These are phyloP conservation scores for Nomada flava DNA, from an alignment of 2,888 invertebrate species.

Conservation along the genomic window DNA sequence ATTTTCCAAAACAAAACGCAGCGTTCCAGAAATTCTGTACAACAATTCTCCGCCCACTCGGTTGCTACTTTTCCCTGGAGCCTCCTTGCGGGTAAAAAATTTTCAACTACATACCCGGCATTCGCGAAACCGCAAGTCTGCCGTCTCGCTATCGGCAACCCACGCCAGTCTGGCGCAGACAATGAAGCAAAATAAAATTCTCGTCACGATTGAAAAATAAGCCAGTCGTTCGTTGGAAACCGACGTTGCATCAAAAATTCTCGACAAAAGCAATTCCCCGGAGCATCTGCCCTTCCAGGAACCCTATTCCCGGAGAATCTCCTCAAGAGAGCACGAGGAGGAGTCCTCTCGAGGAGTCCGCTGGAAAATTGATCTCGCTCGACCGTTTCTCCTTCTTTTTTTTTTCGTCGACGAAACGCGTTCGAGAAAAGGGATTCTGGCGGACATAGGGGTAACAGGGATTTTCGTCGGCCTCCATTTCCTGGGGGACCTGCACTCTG, in stretches of 20 bases:
- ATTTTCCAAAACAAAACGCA: no score
- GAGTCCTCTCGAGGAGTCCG: constrained; percentile 18
- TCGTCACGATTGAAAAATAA: no score
- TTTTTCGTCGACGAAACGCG: constrained; percentile 7
- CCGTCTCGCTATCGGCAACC: no score
- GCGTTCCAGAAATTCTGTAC: no score
- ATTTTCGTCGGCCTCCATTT: constrained; percentile 65
- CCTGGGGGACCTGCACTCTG: constrained; percentile 73
- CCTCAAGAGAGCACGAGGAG: constrained; percentile 27
- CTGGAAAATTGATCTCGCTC: constrained; percentile 54
- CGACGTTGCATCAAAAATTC: constrained; percentile 7
- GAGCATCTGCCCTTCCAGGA: constrained; percentile 19
- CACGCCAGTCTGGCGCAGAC: no score
- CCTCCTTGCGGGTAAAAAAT: no score
- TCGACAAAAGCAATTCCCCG: constrained; percentile 5
- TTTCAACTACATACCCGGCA: no score
- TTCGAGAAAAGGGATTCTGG: constrained; percentile 58
- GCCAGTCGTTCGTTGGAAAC: neutral
- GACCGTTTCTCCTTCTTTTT: constrained; percentile 21
- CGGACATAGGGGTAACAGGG: constrained; percentile 42
- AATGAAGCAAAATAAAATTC: no score
- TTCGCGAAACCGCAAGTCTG: no score
- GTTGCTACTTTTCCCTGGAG: no score
- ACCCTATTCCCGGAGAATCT: neutral
- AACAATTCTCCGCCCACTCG: no score